Evolutionary conservation across 2,888 invertebrate genomes (phyloP).

Genomic region (Nomada flava): DNA sequence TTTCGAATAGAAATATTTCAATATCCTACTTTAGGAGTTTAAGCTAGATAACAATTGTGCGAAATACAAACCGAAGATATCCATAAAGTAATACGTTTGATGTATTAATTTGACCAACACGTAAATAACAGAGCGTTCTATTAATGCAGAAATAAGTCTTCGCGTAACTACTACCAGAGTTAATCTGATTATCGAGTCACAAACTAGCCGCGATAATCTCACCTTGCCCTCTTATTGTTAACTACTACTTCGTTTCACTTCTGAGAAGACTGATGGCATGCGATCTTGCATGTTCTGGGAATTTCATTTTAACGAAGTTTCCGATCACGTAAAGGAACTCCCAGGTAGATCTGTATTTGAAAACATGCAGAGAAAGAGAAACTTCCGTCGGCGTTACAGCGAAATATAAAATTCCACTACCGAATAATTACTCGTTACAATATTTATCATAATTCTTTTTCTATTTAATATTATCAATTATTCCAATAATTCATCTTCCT

Average conservation of each 20-base stretch:
- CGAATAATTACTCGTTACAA: not conserved
- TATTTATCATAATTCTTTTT: too few relatives aligned
- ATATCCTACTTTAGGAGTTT: too few relatives aligned
- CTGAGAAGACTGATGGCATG: constrained; percentile 33
- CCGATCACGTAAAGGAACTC: constrained; percentile 28
- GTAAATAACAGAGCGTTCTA: too few relatives aligned
- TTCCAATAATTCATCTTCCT: too few relatives aligned
- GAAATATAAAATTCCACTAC: not conserved
- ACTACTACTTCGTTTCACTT: constrained; percentile 7
- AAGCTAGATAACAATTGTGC: too few relatives aligned
- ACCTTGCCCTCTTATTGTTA: constrained; percentile 20
- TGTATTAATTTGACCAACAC: too few relatives aligned
- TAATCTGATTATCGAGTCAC: constrained; percentile 26
- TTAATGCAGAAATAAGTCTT: not conserved
- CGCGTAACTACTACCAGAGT: not conserved
- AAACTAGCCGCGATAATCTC: constrained; percentile 39
- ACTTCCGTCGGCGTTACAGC: not conserved
- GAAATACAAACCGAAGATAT: too few relatives aligned
- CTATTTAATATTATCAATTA: too few relatives aligned
- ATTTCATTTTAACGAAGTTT: constrained; percentile 36
- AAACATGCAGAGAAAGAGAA: not conserved
- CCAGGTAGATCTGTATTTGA: not conserved
- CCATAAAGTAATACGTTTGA: too few relatives aligned
- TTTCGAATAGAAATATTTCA: too few relatives aligned
- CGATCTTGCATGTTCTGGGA: constrained; percentile 34